A percentile compares a stretch with the other conserved stretches of the same genome.
phyloP scores from a whole-genome alignment of 2,888 invertebrate genomes.

The Antheraea assamensis region DNA sequence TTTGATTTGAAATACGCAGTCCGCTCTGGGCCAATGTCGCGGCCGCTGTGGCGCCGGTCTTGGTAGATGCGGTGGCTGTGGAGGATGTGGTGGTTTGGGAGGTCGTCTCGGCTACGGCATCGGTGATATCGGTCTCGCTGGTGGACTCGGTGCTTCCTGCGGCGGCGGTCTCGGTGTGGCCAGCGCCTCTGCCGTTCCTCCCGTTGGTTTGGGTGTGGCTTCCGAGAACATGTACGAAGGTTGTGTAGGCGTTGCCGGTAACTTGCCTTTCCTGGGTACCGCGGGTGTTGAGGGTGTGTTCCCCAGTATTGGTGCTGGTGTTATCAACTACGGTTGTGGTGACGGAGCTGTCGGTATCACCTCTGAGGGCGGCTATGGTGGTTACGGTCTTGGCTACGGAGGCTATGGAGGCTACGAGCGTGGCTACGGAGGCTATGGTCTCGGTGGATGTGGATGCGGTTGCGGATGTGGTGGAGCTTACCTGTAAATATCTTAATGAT shows the following conservation, averaged over 20 bases:
- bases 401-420: conserved; percentile 22
- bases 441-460: conserved; percentile 27
- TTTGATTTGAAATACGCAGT: conserved; percentile 25
- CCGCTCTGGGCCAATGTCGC: conserved; percentile 32
- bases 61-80: conserved; percentile 10
- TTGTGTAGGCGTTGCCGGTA: conserved; percentile 45
- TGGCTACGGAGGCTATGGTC: conserved; percentile 19
- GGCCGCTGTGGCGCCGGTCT: conserved; percentile 27
- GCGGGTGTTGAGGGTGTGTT: conserved; percentile 50
- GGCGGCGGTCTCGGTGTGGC: conserved; percentile 50
- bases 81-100: conserved; percentile 21
- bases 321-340: conserved; percentile 53
- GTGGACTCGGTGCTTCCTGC: conserved; percentile 41
- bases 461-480: conserved; percentile 18
- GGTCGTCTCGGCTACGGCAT: conserved; percentile 19
- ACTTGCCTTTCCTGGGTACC: conserved; percentile 55
- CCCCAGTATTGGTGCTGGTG: conserved; percentile 50
- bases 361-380: conserved; percentile 31
- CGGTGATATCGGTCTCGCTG: conserved; percentile 27
- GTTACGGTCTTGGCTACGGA: conserved; percentile 24
- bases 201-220: conserved; percentile 48
- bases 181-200: conserved; percentile 49
- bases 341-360: conserved; percentile 41
- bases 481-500: background rate
- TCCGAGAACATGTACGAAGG: conserved; percentile 58